Conservation (phyloP, 2,113 vertebrate species). For the Otolemur garnettii region DNA sequence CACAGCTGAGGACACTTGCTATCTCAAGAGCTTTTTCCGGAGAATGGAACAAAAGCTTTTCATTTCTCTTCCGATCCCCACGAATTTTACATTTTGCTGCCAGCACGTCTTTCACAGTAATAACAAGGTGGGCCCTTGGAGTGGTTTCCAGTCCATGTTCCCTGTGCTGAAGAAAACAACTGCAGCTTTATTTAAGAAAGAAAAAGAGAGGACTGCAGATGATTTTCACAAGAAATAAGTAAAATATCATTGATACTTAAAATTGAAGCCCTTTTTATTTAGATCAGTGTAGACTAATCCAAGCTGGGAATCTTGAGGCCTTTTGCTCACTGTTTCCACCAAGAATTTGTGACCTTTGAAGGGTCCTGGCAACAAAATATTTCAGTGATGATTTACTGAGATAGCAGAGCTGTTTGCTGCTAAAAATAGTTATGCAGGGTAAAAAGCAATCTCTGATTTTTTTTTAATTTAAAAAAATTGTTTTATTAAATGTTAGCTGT, state of each 20-base stretch:
- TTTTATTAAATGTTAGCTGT: too few species aligned
- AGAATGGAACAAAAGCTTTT: background rate
- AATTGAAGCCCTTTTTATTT: conserved; percentile 37
- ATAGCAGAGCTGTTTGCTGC: conserved; percentile 22
- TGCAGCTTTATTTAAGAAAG: background rate
- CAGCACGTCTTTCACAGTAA: background rate
- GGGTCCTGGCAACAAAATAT: background rate
- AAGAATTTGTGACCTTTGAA: conserved; percentile 46
- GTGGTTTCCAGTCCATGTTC: background rate
- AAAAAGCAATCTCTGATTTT: conserved; percentile 2
- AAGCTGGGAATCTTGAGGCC: background rate
- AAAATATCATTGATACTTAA: conserved; percentile 29
- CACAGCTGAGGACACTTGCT: background rate
- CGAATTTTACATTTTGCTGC: background rate
- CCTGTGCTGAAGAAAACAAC: conserved; percentile 42
- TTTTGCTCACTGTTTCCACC: conserved; percentile 53
- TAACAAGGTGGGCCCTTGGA: background rate
- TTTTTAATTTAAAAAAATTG: too few species aligned
- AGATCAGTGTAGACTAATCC: conserved; percentile 1
- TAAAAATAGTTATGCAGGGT: conserved; percentile 33
- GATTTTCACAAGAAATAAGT: conserved; percentile 58
- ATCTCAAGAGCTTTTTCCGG: conserved; percentile 7
- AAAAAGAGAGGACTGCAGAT: background rate
- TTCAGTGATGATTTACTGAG: conserved; percentile 40
- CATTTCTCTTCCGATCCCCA: background rate